Base-by-base conservation (phyloP, 2,888 invertebrate species). In the Hypena proboscidalis region DNA sequence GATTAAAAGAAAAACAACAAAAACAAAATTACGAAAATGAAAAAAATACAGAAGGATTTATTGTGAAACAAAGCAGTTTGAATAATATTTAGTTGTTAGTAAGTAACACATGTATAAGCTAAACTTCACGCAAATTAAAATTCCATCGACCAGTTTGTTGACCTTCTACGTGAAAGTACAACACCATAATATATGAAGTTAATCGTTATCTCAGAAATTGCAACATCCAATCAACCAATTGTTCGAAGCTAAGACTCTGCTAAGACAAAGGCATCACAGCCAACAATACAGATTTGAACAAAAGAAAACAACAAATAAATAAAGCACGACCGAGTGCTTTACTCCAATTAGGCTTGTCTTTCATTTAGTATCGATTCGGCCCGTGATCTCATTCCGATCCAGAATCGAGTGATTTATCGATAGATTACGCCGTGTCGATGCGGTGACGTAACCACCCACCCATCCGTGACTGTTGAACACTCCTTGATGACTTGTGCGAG, bases 331-430 rank as follows among this genome's bases (percentile, higher is more conserved):
- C 57, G 45, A 57, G 32, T 58, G 47, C 58, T 64, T 65, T 63
- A 70, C 59, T 65, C 68, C 70, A 80, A 80, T 83, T 77, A 79
- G 73, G 74, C 64, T 56, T 65, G 70, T 82, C 77, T 77, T 64
- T 77, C 79, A 79, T 75, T 74, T 70, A 67, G 62, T 69, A 70
- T 69, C 69, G 73, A 78, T 83, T 81, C 76, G 72, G 70, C 73
- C 77, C 80, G 77, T 88, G 89, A 88, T 87, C 89, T 89, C 88
- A 89, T 89, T 85, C 77, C 82, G 77, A 81, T 81, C 80, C 80
- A 79, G 81, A 81, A 71, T 71, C 62, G 60, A 58, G 74, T 85
- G 83, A 86, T 85, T 86, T 86, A 86, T 85, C 66, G 80, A 60
- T 77, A 79, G 83, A 81, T 81, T 75, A 78, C 76, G 69, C 64